phyloP scores from a whole-genome alignment of 2,797 vertebrate genomes.

The Microchirus variegatus region DNA sequence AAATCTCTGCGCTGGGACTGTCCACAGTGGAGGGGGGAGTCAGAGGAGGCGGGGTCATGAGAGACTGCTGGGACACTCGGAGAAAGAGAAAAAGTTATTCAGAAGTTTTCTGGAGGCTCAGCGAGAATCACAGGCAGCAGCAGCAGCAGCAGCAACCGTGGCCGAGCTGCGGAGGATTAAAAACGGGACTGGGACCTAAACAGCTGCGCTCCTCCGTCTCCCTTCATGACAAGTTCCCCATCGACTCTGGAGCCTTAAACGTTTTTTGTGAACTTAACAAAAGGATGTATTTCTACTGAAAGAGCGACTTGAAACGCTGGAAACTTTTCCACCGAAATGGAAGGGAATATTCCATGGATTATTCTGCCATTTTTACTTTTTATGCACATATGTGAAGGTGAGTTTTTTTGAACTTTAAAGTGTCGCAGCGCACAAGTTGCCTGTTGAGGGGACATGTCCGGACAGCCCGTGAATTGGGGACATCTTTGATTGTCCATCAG shows the following conservation, averaged over 20 bases:
- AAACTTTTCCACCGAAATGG: slow-evolving; percentile 83
- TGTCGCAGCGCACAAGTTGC: neutral
- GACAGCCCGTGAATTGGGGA: no score
- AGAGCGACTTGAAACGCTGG: slow-evolving; percentile 72
- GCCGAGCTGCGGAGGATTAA: slow-evolving; percentile 77
- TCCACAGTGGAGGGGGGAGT: slow-evolving; percentile 17
- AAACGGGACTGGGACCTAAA: slow-evolving; percentile 69
- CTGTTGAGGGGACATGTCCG: no score
- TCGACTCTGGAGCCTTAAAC: slow-evolving; percentile 68
- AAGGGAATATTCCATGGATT: slow-evolving; percentile 86
- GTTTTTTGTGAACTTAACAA: slow-evolving; percentile 68
- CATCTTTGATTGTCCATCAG: no score
- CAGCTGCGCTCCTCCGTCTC: slow-evolving; percentile 43
- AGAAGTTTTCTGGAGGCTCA: slow-evolving; percentile 67
- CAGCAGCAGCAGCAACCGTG: slow-evolving; percentile 72
- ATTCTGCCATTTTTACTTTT: slow-evolving; percentile 79
- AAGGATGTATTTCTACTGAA: slow-evolving; percentile 87
- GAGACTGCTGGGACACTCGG: slow-evolving; percentile 55
- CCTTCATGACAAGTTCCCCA: slow-evolving; percentile 67
- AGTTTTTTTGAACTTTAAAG: slow-evolving; percentile 19
- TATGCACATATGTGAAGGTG: slow-evolving; percentile 77
- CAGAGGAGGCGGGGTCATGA: slow-evolving; percentile 74
- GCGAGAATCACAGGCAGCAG: slow-evolving; percentile 46
- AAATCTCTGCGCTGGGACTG: slow-evolving; percentile 16
- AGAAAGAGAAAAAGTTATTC: slow-evolving; percentile 75